Conservation (phyloP, 2,113 vertebrate species). For the Rhynchomys soricoides region DNA sequence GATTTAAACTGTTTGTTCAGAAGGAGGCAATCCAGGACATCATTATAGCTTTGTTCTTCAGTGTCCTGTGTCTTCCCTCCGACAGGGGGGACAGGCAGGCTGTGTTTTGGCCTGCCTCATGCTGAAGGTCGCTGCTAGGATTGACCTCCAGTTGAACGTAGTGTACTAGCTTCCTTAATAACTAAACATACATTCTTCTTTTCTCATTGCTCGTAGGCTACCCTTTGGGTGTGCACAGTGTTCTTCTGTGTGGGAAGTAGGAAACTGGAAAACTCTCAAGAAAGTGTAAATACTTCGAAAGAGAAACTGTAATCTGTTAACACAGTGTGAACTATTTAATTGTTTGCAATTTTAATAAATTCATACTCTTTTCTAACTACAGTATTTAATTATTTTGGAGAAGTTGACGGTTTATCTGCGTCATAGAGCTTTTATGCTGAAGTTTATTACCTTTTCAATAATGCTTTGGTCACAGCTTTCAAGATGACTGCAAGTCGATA, state of each 20-base stretch:
- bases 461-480: not conserved
- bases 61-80: not conserved
- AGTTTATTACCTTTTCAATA: not conserved
- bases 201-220: not conserved
- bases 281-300: slow-evolving; percentile 22
- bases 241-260: slow-evolving; percentile 2
- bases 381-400: not conserved
- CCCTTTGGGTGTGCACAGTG: not conserved
- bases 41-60: not conserved
- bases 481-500: not conserved
- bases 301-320: slow-evolving; percentile 22
- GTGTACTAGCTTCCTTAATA: not conserved
- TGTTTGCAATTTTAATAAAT: not conserved
- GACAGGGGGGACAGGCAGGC: not conserved
- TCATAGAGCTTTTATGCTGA: not conserved
- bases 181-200: not conserved
- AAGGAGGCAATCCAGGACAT: not conserved
- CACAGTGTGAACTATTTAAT: not conserved
- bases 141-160: not conserved
- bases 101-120: not conserved
- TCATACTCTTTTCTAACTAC: not conserved
- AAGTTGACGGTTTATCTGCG: not conserved
- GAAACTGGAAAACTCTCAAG: not conserved
- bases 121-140: not conserved
- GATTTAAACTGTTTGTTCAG: slow-evolving; percentile 17